Evolutionary conservation across 2,113 vertebrate species (phyloP), one percentile per base, ranked within the genome.

Genomic region (Microcebus murinus): DNA sequence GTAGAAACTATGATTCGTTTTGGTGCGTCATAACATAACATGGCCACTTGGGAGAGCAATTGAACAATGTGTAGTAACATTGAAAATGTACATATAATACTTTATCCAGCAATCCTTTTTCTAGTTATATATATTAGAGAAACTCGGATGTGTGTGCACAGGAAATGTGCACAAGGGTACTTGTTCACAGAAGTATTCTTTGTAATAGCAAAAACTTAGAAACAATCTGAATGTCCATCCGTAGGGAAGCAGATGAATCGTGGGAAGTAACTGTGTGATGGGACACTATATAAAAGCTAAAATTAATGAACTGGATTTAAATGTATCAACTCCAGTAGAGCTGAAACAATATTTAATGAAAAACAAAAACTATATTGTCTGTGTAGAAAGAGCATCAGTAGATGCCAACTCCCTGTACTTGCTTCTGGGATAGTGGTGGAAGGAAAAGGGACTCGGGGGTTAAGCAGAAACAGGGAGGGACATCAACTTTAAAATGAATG

Each of bases 11-110:
- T 80, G 15, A 36, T 36, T 88, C 2, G 4, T 34, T 77, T 15
- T 20, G 20, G 18, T 70, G 36, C 3, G 29, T 42, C 74, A 21
- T 81, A 67, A 90, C 73, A 88, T 87, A 52, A 77, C 39, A 48
- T 68, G 92, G 59, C 71, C 70, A 57, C 79, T 89, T 90, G 59
- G 85, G 81, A 90, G 67, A 81, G 57, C 77, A 95, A 21, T 76
- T 90, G 27, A 80, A 73, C 50, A 81, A 50, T 55, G 39, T 73
- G 94, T 59, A 80, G 31, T 63, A 31, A 90, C 57, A 48, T n/a
- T 87, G 39, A 70, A 76, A 59, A 25, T 79, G 42, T 8, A 1
- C 55, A 52, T 8, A 1, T 63, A 52, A 55, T 55, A 18, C 52
- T 55, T 55, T 73, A 48, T 48, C 55, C 45, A 87, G n/a, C 39